Evolutionary conservation across 2,888 invertebrate species (phyloP).

Genomic region (Strigamia transsilvanica): DNA sequence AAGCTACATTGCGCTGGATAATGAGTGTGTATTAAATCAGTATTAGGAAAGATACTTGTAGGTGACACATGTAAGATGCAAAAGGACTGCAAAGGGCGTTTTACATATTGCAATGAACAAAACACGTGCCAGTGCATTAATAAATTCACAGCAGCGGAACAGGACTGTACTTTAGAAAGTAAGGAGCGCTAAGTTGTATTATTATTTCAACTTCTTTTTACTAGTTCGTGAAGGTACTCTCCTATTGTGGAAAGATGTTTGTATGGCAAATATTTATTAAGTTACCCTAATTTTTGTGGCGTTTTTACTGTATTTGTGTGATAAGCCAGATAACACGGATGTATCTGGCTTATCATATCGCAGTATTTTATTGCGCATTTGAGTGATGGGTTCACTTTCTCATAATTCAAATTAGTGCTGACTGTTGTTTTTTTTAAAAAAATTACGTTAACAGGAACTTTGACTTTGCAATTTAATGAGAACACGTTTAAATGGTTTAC

Average conservation of each 20-base stretch:
- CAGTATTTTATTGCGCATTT: too few relatives aligned
- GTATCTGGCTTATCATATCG: too few relatives aligned
- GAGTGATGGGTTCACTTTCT: too few relatives aligned
- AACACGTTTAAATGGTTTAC: too few relatives aligned
- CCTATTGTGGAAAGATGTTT: neutral
- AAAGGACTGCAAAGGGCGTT: neutral
- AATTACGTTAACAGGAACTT: too few relatives aligned
- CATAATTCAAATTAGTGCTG: too few relatives aligned
- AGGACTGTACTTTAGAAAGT: neutral
- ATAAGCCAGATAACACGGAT: too few relatives aligned
- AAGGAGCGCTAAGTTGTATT: neutral
- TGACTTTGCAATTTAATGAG: too few relatives aligned
- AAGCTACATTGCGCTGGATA: neutral
- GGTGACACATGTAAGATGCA: neutral
- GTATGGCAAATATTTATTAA: too few relatives aligned
- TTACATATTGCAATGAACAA: neutral
- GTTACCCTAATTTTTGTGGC: too few relatives aligned
- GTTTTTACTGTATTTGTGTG: too few relatives aligned
- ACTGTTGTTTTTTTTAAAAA: too few relatives aligned
- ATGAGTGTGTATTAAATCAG: neutral
- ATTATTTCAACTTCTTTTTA: neutral
- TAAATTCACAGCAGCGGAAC: neutral
- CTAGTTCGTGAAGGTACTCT: neutral
- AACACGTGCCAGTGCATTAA: neutral
- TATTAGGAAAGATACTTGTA: neutral